Evolutionary conservation across 2,888 invertebrate species (phyloP).

Genomic region (Portevinia maculata): DNA sequence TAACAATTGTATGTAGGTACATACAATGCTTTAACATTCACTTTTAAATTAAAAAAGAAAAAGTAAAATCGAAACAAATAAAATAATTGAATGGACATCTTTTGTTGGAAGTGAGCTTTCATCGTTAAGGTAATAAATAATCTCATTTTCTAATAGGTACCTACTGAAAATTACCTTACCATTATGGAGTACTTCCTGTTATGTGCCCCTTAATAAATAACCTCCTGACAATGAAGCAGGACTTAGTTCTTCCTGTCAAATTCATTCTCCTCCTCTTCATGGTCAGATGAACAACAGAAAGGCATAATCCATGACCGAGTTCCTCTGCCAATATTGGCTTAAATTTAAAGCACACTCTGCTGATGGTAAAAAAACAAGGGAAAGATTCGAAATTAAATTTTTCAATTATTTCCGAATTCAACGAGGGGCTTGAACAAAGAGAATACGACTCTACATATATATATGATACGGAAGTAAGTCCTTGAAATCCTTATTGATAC

Average conservation of each 20-base stretch:
- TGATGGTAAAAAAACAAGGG: slow-evolving; percentile 8
- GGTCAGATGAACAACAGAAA: slow-evolving; percentile 34
- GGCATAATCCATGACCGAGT: slow-evolving; percentile 31
- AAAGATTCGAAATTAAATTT: slow-evolving; percentile 40
- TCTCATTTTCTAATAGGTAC: slow-evolving; percentile 49
- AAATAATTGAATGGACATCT: slow-evolving; percentile 24
- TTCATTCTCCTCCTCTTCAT: neutral
- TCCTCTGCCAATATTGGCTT: slow-evolving; percentile 40
- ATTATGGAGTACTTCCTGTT: slow-evolving; percentile 18
- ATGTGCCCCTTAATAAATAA: slow-evolving; percentile 28
- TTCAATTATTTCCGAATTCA: slow-evolving; percentile 45
- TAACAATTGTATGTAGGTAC: neutral
- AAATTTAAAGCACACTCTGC: slow-evolving; percentile 29
- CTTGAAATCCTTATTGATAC: slow-evolving; percentile 44
- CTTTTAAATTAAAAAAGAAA: neutral
- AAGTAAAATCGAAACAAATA: neutral
- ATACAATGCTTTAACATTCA: neutral
- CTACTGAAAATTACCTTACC: slow-evolving; percentile 44
- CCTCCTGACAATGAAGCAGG: neutral
- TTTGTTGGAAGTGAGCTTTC: slow-evolving; percentile 10
- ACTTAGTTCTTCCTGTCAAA: neutral
- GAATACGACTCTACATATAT: neutral
- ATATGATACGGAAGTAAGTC: slow-evolving; percentile 2
- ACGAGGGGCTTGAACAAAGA: slow-evolving; percentile 1
- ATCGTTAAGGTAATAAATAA: slow-evolving; percentile 40